Conservation (phyloP, 92 coral and sea anemone species). For the Epizoanthus stellaris region DNA sequence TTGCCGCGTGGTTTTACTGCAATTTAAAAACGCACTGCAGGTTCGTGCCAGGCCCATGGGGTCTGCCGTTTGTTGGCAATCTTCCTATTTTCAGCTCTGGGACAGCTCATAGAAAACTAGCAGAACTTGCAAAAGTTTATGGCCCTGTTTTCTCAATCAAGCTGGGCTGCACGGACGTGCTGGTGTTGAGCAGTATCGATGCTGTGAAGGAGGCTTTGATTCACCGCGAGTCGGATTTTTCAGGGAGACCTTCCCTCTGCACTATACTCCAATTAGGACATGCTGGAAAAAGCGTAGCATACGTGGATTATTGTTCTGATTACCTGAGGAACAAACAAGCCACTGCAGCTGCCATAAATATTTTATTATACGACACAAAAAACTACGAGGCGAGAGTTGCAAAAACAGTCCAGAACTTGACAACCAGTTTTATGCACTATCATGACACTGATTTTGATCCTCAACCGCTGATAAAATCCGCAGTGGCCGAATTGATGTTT, state of each 20-base stretch:
- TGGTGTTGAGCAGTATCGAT: slow-evolving; percentile 48
- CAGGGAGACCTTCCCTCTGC: slow-evolving; percentile 65
- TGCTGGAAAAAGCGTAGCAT: slow-evolving; percentile 27
- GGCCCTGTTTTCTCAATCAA: slow-evolving; percentile 59
- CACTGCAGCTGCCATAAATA: slow-evolving; percentile 39
- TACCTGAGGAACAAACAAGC: slow-evolving; percentile 53
- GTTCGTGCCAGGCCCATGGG: slow-evolving; percentile 63
- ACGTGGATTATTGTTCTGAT: slow-evolving; percentile 32
- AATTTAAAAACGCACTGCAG: not conserved
- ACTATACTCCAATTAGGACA: slow-evolving; percentile 47
- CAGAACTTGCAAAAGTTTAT: slow-evolving; percentile 54
- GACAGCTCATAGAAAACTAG: slow-evolving; percentile 49
- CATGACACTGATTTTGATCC: slow-evolving; percentile 29
- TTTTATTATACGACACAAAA: slow-evolving; percentile 6
- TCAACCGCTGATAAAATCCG: slow-evolving; percentile 17
- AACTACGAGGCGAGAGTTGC: slow-evolving; percentile 34
- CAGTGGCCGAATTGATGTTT: slow-evolving; percentile 37
- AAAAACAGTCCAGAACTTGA: slow-evolving; percentile 3
- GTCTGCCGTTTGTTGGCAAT: slow-evolving; percentile 59
- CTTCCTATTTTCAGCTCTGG: slow-evolving; percentile 53
- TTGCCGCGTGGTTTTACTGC: not conserved
- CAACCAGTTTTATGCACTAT: not conserved
- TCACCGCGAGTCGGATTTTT: slow-evolving; percentile 54
- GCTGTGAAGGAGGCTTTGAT: slow-evolving; percentile 63
- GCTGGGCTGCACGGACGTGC: slow-evolving; percentile 50